Evolutionary conservation across 2,113 vertebrate species (phyloP), one percentile per base, ranked within the genome.

Genomic region (Falco punctatus): DNA sequence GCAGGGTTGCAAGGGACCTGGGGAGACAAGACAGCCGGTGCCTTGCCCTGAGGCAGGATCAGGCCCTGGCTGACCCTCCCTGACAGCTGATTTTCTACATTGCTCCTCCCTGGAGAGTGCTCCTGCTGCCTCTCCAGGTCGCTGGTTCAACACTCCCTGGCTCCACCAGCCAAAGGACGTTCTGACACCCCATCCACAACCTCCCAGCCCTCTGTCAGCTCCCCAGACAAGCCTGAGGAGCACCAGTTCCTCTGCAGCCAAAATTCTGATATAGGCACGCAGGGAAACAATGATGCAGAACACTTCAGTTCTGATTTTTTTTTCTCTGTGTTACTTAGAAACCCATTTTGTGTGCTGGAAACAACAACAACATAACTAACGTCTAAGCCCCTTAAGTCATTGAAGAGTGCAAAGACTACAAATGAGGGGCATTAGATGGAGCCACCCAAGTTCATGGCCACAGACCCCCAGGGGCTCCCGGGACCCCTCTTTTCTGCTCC

Each of bases 321-420:
- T 28, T 44, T 8, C 85, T 75, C 49, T 35, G 32, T 49, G 38
- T 95, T 88, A 49, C 93, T 72, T 86, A 80, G 79, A 95, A 94
- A 90, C 89, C 7, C 33, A 3, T 65, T 90, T 51, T 52, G n/a
- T 17, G 18, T n/a, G 52, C 80, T 88, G 80, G 61, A 90, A 92
- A 83, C 61, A 71, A 52, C 61, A 71, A 52, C 55, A 74, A 22
- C 38, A 12, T 16, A 71, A 32, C 22, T 38, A 22, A 33, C 0
- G 4, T 20, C 72, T 70, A 72, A 81, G 48, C 14, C 33, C 70
- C 72, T 59, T 23, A 62, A 73, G 61, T 1, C 12, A 0, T 40
- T 81, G 42, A 40, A 42, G 35, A 40, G 13, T 30, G 42, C 55
- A 84, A 81, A 70, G 27, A 13, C 33, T 17, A 11, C 0, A 1